Percentiles rank a stretch among this genome's conserved stretches.
phyloP scores from a whole-genome alignment of 2,797 vertebrate genomes.

The Morus bassanus region DNA sequence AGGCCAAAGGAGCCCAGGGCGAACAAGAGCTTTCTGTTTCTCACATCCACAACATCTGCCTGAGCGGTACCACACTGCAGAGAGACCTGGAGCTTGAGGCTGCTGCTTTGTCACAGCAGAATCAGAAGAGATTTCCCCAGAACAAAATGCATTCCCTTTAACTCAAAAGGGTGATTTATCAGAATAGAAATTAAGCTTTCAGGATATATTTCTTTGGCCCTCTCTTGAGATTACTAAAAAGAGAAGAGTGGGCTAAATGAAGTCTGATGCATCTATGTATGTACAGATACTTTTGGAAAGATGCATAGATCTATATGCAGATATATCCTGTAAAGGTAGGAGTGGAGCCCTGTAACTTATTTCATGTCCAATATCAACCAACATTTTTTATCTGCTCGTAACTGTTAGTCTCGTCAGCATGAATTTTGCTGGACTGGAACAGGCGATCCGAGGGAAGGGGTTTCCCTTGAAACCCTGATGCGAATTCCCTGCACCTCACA shows the following conservation, averaged over 20 bases:
- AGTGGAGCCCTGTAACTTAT: not conserved
- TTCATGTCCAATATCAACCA: not conserved
- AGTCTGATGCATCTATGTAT: not conserved
- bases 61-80: not conserved
- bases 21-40: not conserved
- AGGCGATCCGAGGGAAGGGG: not conserved
- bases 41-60: not conserved
- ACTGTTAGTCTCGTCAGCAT: not conserved
- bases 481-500: not conserved
- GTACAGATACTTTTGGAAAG: not conserved
- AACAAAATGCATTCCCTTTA: not conserved
- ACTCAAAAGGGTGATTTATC: not conserved
- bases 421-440: not conserved
- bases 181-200: not conserved
- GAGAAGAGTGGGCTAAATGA: not conserved
- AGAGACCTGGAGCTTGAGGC: not conserved
- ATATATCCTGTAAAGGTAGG: not conserved
- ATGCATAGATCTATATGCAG: not conserved
- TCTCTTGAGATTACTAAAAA: not conserved
- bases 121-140: not conserved
- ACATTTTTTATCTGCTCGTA: not conserved
- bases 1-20: not conserved
- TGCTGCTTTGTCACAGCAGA: not conserved
- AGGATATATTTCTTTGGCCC: not conserved
- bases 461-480: not conserved